Base-by-base conservation (phyloP, 2,888 invertebrate species). In the Chalcis sispes region DNA sequence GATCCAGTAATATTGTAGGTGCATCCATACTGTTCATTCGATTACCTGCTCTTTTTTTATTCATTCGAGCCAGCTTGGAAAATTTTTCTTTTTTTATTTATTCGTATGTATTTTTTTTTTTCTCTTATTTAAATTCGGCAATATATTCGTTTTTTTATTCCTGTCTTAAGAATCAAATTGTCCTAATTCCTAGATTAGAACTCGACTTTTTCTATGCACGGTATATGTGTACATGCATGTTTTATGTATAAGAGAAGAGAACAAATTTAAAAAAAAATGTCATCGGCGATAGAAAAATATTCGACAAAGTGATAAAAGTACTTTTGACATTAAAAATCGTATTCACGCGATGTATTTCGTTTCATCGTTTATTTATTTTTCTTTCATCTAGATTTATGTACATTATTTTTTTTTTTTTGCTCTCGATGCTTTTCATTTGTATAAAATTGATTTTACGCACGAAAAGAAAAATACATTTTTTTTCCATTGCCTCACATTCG, bases 391-490 rank as follows among this genome's bases (percentile, higher is more conserved):
- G 54, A 54, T 70, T 70, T 72, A 72, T 62, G 46, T 23, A 72
- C 32, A 25, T 61, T 59, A 20, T 23, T 15, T 1, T 32, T 50
- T 50, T 15, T 32, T 29, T 32, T 32, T 32, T n/a, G 15, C 32
- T 2, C 1, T 10, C 5, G 27, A 13, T 29, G 32, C 42, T 13
- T 29, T 18, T 4, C 25, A 72, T 72, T 72, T 72, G 65, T 65
- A 72, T 72, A 65, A 66, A 65, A 72, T 72, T 72, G 72, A 72
- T 72, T 72, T 72, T 54, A 58, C 65, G 66, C 65, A 58, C 50
- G 58, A 20, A 59, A 59, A 36, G 58, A 40, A 59, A 72, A 58
- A 66, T 66, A n/a, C n/a, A n/a, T n/a, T n/a, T n/a, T n/a, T n/a
- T n/a, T n/a, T n/a, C n/a, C n/a, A n/a, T n/a, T n/a, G n/a, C n/a